Percentiles rank a stretch among this genome's conserved stretches.
Evolutionary conservation across 1,140 invertebrate species (phyloP).

Genomic region (Lethrus apterus): DNA sequence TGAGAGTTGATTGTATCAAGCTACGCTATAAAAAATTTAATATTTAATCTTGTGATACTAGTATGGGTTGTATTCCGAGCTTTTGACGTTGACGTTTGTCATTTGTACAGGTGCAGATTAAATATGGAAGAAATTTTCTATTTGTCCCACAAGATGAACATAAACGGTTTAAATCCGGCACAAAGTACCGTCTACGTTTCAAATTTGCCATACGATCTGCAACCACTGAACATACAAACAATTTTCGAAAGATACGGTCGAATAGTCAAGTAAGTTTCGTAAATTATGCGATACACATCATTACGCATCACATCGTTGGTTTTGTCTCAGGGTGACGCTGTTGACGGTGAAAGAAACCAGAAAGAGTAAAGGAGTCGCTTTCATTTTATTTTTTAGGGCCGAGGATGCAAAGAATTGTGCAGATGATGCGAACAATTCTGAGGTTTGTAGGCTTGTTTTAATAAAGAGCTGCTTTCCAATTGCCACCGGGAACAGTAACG

Average conservation of each 20-base stretch:
- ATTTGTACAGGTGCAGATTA: too few relatives aligned
- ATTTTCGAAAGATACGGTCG: conserved; percentile 68
- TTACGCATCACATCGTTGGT: conserved; percentile 10
- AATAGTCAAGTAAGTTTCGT: conserved; percentile 63
- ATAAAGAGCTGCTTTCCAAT: too few relatives aligned
- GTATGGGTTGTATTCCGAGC: too few relatives aligned
- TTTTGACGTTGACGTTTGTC: too few relatives aligned
- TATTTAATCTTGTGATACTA: too few relatives aligned
- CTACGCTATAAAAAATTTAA: too few relatives aligned
- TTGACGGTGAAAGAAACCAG: conserved; percentile 59
- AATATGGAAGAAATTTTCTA: too few relatives aligned
- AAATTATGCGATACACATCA: background rate
- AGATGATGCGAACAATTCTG: conserved; percentile 46
- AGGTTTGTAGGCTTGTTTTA: too few relatives aligned
- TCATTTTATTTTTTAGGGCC: conserved; percentile 60
- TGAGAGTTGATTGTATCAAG: too few relatives aligned
- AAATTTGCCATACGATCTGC: conserved; percentile 70
- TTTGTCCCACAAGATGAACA: too few relatives aligned
- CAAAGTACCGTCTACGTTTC: conserved; percentile 74
- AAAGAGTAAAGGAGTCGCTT: conserved; percentile 69
- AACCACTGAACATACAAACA: conserved; percentile 73
- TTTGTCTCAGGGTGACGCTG: conserved; percentile 58
- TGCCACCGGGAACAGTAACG: too few relatives aligned
- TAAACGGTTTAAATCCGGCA: conserved; percentile 34
- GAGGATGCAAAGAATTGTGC: conserved; percentile 61